phyloP scores from a whole-genome alignment of 2,888 invertebrate genomes.

The Parnassius apollo region DNA sequence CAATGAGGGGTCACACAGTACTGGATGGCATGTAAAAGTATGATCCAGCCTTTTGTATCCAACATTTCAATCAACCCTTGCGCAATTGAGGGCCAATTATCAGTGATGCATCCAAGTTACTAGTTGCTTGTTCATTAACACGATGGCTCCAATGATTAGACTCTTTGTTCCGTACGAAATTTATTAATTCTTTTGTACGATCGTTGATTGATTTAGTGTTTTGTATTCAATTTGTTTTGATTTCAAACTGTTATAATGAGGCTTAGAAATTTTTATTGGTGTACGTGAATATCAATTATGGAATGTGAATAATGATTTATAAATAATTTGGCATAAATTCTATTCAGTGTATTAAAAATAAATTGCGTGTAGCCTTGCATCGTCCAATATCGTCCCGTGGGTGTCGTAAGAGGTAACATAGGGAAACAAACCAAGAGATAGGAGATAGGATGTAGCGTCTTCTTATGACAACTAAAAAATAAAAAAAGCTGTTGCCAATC shows the following conservation, averaged over 20 bases:
- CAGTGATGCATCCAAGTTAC: conserved; percentile 37
- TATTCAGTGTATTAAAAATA: too few species aligned
- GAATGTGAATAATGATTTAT: too few species aligned
- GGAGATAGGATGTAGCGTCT: too few species aligned
- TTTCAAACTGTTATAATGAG: conserved; percentile 15
- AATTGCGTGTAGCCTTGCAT: too few species aligned
- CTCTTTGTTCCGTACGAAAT: conserved; percentile 34
- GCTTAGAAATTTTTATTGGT: background rate
- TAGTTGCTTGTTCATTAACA: conserved; percentile 43
- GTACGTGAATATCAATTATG: too few species aligned
- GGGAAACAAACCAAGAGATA: too few species aligned
- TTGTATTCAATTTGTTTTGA: conserved; percentile 19
- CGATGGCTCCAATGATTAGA: conserved; percentile 38
- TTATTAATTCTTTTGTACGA: conserved; percentile 44
- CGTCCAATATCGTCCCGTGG: too few species aligned
- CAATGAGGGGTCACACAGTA: conserved; percentile 19
- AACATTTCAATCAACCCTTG: conserved; percentile 40
- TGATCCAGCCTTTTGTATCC: conserved; percentile 33
- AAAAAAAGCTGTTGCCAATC: too few species aligned
- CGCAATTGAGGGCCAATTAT: conserved; percentile 48
- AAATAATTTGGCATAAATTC: too few species aligned
- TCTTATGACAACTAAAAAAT: too few species aligned
- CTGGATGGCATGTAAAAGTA: conserved; percentile 13
- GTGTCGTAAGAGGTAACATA: too few species aligned
- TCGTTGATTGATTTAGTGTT: conserved; percentile 41